Conservation (phyloP, 2,113 vertebrate genomes). For the Zosterops hypoxanthus region DNA sequence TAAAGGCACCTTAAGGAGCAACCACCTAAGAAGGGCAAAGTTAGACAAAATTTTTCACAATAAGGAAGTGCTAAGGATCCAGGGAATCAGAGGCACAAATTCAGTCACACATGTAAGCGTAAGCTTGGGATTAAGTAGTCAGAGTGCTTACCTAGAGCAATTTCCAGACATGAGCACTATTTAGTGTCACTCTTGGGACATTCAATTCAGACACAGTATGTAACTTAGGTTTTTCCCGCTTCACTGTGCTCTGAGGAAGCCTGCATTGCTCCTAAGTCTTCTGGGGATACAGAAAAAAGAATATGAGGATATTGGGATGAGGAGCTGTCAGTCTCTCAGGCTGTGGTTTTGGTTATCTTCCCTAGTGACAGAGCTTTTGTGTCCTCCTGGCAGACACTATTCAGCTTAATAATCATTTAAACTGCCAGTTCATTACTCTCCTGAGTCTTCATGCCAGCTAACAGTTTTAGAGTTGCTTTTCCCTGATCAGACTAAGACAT, state of each 20-base stretch:
- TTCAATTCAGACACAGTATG: not conserved
- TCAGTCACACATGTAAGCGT: not conserved
- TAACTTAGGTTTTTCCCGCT: not conserved
- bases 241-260: not conserved
- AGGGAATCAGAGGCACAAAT: not conserved
- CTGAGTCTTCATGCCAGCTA: not conserved
- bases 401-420: conserved; percentile 46
- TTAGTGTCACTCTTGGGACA: not conserved
- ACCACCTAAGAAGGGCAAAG: not conserved
- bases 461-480: conserved; percentile 25
- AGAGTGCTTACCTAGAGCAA: not conserved
- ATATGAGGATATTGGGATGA: not conserved
- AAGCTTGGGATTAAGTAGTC: not conserved
- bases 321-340: not conserved
- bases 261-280: not conserved
- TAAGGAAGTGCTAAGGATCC: not conserved
- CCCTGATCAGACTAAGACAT: conserved; percentile 9
- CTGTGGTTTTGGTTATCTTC: conserved; percentile 9
- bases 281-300: not conserved
- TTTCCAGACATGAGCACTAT: not conserved
- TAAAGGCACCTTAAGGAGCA: not conserved
- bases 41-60: not conserved
- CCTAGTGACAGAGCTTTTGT: conserved; percentile 5
- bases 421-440: conserved; percentile 38
- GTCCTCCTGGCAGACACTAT: conserved; percentile 8